These are phyloP conservation scores for Arnoldichthys spilopterus DNA, from an alignment of 2,797 vertebrate genomes.

Conservation along the genomic window DNA sequence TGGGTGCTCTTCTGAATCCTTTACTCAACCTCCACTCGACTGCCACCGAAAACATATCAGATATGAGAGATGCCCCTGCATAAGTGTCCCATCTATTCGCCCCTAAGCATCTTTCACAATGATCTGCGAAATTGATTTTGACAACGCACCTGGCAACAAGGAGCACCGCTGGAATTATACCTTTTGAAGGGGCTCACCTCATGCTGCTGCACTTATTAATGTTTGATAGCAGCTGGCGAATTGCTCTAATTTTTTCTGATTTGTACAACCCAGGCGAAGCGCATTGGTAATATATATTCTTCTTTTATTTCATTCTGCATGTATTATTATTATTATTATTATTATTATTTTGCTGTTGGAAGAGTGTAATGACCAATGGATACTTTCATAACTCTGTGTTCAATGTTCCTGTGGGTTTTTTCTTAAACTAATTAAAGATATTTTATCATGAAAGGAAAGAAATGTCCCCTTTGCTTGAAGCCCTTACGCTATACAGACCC, in stretches of 20 bases:
- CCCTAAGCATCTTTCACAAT: slow-evolving; percentile 64
- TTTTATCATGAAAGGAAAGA: background rate
- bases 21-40: slow-evolving; percentile 49
- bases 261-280: slow-evolving; percentile 71
- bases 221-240: slow-evolving; percentile 76
- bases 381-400: too few relatives aligned
- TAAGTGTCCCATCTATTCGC: slow-evolving; percentile 54
- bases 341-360: slow-evolving; percentile 2
- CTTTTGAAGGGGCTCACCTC: slow-evolving; percentile 70
- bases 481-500: slow-evolving; percentile 20
- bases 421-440: slow-evolving; percentile 15
- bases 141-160: slow-evolving; percentile 72
- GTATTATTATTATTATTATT: slow-evolving; percentile 15
- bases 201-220: slow-evolving; percentile 73
- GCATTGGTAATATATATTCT: slow-evolving; percentile 9
- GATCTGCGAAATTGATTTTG: slow-evolving; percentile 75
- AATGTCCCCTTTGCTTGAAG: slow-evolving; percentile 39
- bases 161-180: slow-evolving; percentile 61
- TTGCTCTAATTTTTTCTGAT: slow-evolving; percentile 80
- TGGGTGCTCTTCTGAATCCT: slow-evolving; percentile 54
- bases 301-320: background rate
- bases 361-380: too few relatives aligned
- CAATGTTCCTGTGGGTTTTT: too few relatives aligned
- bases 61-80: slow-evolving; percentile 53
- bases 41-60: slow-evolving; percentile 62